Percentiles rank a stretch among this genome's conserved stretches.
Evolutionary conservation across 1,140 invertebrate genomes (phyloP).

Genomic region (Orius insidiosus): DNA sequence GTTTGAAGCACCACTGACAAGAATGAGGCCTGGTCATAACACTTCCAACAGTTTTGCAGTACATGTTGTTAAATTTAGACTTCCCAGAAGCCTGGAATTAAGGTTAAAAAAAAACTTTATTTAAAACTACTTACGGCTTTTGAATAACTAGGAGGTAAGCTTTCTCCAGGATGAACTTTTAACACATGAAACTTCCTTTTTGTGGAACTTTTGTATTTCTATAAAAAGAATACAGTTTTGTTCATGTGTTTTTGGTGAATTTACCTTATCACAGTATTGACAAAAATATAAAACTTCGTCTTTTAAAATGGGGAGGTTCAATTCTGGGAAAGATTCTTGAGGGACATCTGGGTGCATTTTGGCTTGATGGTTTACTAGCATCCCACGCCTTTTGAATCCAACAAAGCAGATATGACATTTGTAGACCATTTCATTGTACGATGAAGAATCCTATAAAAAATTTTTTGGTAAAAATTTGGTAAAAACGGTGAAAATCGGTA

Average conservation of each 20-base stretch:
- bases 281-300: constrained; percentile 70
- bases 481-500: too few species aligned
- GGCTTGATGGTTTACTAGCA: constrained; percentile 74
- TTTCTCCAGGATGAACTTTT: constrained; percentile 66
- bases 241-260: neutral
- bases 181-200: constrained; percentile 71
- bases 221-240: constrained; percentile 8
- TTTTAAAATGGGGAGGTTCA: constrained; percentile 63
- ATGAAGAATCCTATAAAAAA: too few species aligned
- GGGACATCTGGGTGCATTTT: constrained; percentile 63
- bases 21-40: constrained; percentile 53
- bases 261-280: constrained; percentile 65
- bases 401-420: constrained; percentile 64
- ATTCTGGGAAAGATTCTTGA: constrained; percentile 57
- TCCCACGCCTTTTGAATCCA: constrained; percentile 67
- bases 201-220: constrained; percentile 69
- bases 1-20: constrained; percentile 68
- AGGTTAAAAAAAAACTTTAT: neutral
- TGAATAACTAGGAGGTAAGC: constrained; percentile 42
- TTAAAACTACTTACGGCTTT: constrained; percentile 26
- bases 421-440: too few species aligned
- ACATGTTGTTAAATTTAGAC: too few species aligned
- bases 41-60: too few species aligned
- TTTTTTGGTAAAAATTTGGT: too few species aligned
- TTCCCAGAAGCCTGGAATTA: too few species aligned